Conservation (phyloP, 2,888 invertebrate genomes). For the Nomada ferruginata region DNA sequence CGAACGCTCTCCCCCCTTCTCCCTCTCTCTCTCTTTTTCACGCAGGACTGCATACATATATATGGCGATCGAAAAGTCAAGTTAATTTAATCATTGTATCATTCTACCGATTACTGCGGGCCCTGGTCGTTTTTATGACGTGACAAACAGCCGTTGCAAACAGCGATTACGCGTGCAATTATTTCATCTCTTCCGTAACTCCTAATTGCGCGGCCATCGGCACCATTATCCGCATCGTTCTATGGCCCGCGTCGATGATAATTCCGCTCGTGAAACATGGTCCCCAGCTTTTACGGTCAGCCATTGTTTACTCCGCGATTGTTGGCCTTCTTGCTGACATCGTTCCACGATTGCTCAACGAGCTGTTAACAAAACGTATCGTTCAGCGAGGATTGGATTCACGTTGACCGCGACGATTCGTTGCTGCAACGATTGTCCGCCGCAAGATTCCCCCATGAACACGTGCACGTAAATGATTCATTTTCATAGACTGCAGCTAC, state of each 20-base stretch:
- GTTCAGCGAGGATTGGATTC: background rate
- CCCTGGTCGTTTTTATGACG: background rate
- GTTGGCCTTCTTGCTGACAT: constrained; percentile 21
- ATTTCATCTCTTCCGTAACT: constrained; percentile 26
- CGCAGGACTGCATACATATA: too few species aligned
- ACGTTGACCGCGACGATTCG: background rate
- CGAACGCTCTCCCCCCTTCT: background rate
- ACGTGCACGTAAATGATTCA: background rate
- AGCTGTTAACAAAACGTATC: constrained; percentile 22
- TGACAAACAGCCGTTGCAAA: constrained; percentile 38
- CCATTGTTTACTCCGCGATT: constrained; percentile 25
- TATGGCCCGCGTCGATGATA: constrained; percentile 12
- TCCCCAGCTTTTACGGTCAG: constrained; percentile 16
- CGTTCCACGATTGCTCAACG: constrained; percentile 15
- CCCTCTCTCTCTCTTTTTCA: background rate
- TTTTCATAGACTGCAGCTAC: background rate
- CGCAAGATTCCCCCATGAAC: background rate
- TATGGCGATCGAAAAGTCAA: constrained; percentile 55
- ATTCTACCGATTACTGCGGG: constrained; percentile 47
- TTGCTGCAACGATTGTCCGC: background rate
- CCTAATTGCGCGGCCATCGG: constrained; percentile 4
- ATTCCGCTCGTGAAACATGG: constrained; percentile 12
- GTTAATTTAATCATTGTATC: constrained; percentile 59
- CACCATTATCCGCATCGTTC: constrained; percentile 18
- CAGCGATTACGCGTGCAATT: constrained; percentile 15